Evolutionary conservation across 2,113 vertebrate species (phyloP), one percentile per base, ranked within the genome.

Genomic region (Sigmodon hispidus): DNA sequence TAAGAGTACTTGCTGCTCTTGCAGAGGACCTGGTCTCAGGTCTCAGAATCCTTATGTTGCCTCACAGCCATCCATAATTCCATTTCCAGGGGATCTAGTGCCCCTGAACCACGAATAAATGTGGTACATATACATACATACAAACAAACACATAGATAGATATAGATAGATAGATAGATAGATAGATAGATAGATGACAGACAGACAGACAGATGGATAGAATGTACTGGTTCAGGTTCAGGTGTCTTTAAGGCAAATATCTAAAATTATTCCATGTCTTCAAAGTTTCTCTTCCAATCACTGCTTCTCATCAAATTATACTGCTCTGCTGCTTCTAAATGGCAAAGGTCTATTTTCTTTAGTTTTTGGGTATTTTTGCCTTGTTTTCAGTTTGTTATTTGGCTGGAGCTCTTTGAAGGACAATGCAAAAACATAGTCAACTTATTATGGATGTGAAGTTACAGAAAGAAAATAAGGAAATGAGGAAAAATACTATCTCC

Each of bases 221-320:
- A 61, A n/a, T n/a, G 57, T 29, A 83, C 73, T 63, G 59, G 73
- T 55, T 95, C 63, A 57, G 52, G 48, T 55, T 94, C 63, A 69
- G 40, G 69, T 63, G 67, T 94, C 94, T 91, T 93, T 43, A 87
- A 94, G 79, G 59, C 26, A 79, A 80, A 57, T n/a, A 91, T 63
- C 79, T 87, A 45, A 40, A 79, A 65, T 22, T 70, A 11, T 21
- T 75, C 31, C 84, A 48, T 21, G 48, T 40, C 69, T 91, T 91
- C 69, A 75, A 87, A 93, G 52, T n/a, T 76, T 91, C n/a, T 45
- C 57, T 90, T 73, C 69, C 24, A 94, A 63, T 75, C n/a, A 63
- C 63, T 36, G 40, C 57, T 81, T 87, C 34, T 59, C 36, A 36
- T 45, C 84, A 93, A 73, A 87, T 84, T 84, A 59, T 43, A 87